These are phyloP conservation scores for Chamaetylas fuelleborni DNA, from an alignment of 2,113 vertebrate species.

Conservation along the genomic window DNA sequence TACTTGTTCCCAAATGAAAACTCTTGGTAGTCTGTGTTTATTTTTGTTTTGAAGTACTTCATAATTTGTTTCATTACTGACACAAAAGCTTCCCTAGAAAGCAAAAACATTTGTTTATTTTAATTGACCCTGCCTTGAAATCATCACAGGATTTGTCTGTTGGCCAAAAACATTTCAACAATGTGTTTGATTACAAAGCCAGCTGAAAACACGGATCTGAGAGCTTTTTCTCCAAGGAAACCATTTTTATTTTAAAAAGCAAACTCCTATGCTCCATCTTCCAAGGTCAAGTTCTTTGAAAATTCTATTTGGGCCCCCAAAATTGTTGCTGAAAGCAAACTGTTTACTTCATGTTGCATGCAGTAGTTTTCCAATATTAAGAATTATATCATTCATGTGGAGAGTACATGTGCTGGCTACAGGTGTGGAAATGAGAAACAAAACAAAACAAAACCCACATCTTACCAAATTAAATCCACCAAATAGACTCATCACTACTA, in stretches of 20 bases:
- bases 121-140: constrained; percentile 35
- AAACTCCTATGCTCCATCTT: rapidly evolving
- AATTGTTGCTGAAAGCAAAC: background rate
- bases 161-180: constrained; percentile 9
- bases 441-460: background rate
- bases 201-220: background rate
- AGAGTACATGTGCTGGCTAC: background rate
- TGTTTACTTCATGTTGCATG: background rate
- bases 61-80: constrained; percentile 18
- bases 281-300: background rate
- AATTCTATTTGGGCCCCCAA: background rate
- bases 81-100: constrained; percentile 13
- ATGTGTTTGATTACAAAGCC: background rate
- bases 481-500: constrained; percentile 34
- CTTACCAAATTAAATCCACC: constrained; percentile 39
- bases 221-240: background rate
- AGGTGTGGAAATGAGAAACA: background rate
- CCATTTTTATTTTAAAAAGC: background rate
- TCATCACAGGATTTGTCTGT: background rate
- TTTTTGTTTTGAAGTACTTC: constrained; percentile 6
- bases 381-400: background rate
- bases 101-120: background rate
- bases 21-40: background rate
- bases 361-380: background rate
- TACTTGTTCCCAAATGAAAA: constrained; percentile 6